phyloP scores from a whole-genome alignment of 1,140 invertebrate genomes.

The Brachionus sp. region DNA sequence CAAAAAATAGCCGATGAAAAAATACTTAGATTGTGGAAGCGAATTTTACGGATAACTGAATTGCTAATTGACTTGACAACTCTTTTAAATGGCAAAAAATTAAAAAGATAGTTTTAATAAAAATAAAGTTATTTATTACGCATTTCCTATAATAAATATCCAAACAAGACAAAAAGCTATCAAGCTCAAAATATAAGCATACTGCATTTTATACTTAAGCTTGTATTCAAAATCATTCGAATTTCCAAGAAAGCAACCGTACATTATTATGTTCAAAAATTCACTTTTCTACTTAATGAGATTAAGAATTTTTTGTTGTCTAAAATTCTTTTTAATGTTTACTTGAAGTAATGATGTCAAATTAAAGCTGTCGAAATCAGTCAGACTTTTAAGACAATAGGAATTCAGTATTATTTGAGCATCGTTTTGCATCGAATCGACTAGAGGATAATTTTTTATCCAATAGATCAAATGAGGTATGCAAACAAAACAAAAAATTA shows the following conservation, averaged over 20 bases:
- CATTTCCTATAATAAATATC: neutral
- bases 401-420: neutral
- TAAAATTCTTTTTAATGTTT: neutral
- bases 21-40: neutral
- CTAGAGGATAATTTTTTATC: neutral
- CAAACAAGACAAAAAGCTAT: constrained; percentile 3
- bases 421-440: neutral
- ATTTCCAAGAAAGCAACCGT: constrained; percentile 8
- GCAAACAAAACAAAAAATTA: neutral
- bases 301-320: neutral
- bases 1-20: neutral
- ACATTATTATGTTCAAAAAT: neutral
- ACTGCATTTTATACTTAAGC: neutral
- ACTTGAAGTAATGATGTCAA: neutral
- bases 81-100: neutral
- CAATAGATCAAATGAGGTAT: neutral
- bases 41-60: neutral
- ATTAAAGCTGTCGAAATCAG: neutral
- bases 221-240: neutral
- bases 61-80: constrained; percentile 4
- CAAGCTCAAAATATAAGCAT: neutral
- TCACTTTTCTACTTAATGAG: neutral
- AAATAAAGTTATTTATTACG: neutral
- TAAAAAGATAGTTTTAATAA: neutral
- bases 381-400: neutral